Evolutionary conservation across 2,888 invertebrate genomes (phyloP).

Genomic region (Galeopsomyia nigrocyanea): DNA sequence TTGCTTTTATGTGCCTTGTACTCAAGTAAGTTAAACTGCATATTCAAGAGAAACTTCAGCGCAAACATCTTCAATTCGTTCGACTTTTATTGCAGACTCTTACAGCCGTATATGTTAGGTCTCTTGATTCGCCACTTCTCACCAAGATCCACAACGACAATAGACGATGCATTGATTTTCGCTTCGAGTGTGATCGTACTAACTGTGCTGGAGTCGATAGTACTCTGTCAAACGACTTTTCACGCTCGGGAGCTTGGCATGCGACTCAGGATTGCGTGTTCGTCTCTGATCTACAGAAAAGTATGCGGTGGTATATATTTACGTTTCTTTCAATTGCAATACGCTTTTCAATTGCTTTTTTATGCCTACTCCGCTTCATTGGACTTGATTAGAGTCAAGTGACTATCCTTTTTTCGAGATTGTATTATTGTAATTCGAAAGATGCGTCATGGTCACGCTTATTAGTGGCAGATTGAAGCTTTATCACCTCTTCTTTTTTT

Average conservation of each 20-base stretch:
- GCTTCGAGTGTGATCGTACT: constrained; percentile 75
- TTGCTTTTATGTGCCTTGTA: constrained; percentile 73
- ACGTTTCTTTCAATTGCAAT: too few relatives aligned
- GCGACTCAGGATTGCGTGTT: constrained; percentile 82
- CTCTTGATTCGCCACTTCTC: constrained; percentile 77
- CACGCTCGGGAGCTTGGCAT: constrained; percentile 79
- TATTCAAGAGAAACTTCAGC: neutral
- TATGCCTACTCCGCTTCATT: too few relatives aligned
- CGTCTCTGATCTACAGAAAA: constrained; percentile 86
- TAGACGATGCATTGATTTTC: constrained; percentile 76
- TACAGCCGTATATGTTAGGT: constrained; percentile 75
- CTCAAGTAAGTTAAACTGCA: constrained; percentile 70
- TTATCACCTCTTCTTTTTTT: too few relatives aligned
- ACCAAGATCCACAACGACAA: constrained; percentile 69
- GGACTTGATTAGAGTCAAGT: too few relatives aligned
- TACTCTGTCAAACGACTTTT: constrained; percentile 76
- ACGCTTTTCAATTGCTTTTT: too few relatives aligned
- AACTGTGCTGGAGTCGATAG: constrained; percentile 73
- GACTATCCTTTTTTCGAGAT: too few relatives aligned
- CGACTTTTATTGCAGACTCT: constrained; percentile 68
- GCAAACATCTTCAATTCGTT: neutral
- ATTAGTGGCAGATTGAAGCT: too few relatives aligned
- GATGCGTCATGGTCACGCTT: too few relatives aligned
- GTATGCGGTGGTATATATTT: constrained; percentile 66
- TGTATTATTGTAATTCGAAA: too few relatives aligned